phyloP scores from a whole-genome alignment of 2,888 invertebrate species.

The Odontocerum albicorne region DNA sequence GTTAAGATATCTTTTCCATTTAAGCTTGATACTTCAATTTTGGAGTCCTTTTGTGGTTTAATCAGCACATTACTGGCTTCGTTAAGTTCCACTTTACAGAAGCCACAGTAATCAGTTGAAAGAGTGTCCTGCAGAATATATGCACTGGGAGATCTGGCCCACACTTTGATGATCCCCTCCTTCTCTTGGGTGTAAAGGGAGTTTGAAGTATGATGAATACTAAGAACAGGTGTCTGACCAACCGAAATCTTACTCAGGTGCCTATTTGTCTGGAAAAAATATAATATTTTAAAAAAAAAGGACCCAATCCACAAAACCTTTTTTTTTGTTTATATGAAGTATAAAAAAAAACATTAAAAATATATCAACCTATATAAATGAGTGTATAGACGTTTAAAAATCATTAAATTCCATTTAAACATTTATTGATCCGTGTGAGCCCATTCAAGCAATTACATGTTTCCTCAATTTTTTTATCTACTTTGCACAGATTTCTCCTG shows the following conservation, averaged over 20 bases:
- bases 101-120: conserved; percentile 67
- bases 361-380: no score
- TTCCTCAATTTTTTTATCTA: no score
- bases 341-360: background rate
- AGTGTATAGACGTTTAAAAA: no score
- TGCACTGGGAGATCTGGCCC: conserved; percentile 62
- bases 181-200: conserved; percentile 75
- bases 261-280: conserved; percentile 67
- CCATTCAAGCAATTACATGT: no score
- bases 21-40: conserved; percentile 55
- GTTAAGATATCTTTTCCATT: conserved; percentile 50
- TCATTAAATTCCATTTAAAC: no score
- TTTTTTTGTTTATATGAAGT: background rate
- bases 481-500: no score
- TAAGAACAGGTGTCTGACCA: conserved; percentile 65
- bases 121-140: conserved; percentile 61
- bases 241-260: conserved; percentile 66
- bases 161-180: conserved; percentile 68
- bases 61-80: conserved; percentile 64
- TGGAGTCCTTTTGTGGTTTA: conserved; percentile 65
- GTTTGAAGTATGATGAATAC: conserved; percentile 61
- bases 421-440: no score
- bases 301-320: background rate
- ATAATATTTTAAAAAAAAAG: conserved; percentile 12
- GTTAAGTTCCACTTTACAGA: conserved; percentile 67